Base-by-base conservation (phyloP, 2,797 vertebrate genomes). In the Chloroceryle inda region DNA sequence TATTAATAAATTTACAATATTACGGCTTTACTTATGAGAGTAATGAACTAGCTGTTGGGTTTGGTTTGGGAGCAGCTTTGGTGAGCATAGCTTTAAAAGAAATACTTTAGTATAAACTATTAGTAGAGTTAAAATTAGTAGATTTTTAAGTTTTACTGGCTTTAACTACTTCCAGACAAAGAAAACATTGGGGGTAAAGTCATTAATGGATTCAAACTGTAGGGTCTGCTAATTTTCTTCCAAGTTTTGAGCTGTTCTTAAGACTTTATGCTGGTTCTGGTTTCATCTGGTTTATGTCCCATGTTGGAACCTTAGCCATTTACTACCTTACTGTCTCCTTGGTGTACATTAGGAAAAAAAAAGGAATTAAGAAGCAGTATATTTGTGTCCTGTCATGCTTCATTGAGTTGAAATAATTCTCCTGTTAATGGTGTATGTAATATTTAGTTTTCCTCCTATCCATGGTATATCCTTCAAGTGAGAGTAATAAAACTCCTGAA, bases 381-480 rank as follows among this genome's bases (percentile, higher is more conserved):
- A 45, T 78, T 84, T 62, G 61, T 53, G 73, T 85, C 85, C 87
- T 11, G 40, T 77, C 67, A 21, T 73, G 79, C 91, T 92, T 96
- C 55, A 42, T 63, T 89, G 88, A 83, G 90, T 88, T 76, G 74
- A 90, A 93, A 88, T 95, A 66, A 53, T 92, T 92, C 83, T 88
- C 64, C 78, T 6, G 2, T 79, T 97, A 95, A 95, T 90, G 85
- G 45, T 2, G 7, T 86, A 80, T 86, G 93, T 94, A 95, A 90
- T 94, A 92, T 73, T 95, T 95, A 61, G 91, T 49, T 95, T 75
- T 69, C 45, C 59, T 94, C 56, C 61, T 87, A 17, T 66, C 44
- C 24, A 0, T 18, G 12, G 21, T 77, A 84, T 67, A 87, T 74
- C 88, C 95, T 92, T 94, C 74, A 85, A 92, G 80, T 53, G 37